These are phyloP conservation scores for Galagoides demidoff DNA, from an alignment of 2,797 vertebrate species.

Conservation along the genomic window DNA sequence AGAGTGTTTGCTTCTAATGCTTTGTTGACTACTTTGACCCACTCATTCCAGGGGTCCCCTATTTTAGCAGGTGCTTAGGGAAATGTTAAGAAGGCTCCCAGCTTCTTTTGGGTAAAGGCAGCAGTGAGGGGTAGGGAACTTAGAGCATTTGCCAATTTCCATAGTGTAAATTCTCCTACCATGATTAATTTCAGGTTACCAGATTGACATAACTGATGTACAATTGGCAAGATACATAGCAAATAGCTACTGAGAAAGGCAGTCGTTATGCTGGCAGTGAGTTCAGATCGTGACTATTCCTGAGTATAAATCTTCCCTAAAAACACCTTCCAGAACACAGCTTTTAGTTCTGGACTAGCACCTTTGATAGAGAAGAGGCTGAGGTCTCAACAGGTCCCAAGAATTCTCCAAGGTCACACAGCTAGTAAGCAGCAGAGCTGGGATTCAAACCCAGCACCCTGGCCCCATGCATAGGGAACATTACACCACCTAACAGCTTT, in stretches of 20 bases:
- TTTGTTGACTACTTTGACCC: background rate
- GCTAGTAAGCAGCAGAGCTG: background rate
- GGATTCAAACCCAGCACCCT: background rate
- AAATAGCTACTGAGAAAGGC: background rate
- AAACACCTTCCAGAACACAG: background rate
- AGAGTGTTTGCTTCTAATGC: background rate
- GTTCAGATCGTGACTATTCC: background rate
- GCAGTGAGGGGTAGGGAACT: background rate
- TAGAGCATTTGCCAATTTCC: background rate
- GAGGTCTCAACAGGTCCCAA: background rate
- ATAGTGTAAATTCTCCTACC: background rate
- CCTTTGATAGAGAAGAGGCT: background rate
- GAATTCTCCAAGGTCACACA: background rate
- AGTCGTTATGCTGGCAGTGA: background rate
- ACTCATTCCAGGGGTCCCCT: background rate
- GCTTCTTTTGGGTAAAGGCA: background rate
- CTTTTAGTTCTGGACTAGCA: background rate
- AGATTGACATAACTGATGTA: background rate
- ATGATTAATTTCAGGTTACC: background rate
- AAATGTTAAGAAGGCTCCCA: background rate
- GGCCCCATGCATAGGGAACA: rapidly evolving
- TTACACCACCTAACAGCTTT: background rate
- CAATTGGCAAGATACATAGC: background rate
- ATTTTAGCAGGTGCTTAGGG: background rate
- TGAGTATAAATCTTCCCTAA: background rate